Conservation (phyloP, 2,797 vertebrate genomes). For the Columba guinea region DNA sequence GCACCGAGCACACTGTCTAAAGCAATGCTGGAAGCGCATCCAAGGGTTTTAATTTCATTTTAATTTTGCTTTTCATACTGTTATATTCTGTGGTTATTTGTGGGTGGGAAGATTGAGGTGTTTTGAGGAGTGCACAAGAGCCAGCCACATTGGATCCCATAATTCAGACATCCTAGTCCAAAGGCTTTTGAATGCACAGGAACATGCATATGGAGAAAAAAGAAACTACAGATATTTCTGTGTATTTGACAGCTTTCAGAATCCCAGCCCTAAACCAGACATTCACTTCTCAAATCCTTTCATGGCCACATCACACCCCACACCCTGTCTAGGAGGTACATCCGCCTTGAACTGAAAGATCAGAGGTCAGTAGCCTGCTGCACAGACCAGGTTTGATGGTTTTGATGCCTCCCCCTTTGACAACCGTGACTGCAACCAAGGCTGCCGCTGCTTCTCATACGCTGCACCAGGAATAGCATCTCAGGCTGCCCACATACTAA, state of each 20-base stretch:
- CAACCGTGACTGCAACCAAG: neutral
- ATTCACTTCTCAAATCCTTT: neutral
- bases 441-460: slow-evolving; percentile 30
- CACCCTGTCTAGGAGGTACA: neutral
- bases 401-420: neutral
- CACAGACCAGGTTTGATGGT: neutral
- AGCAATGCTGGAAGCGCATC: neutral
- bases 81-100: neutral
- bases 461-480: slow-evolving; percentile 49
- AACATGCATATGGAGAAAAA: neutral
- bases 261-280: neutral
- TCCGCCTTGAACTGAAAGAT: neutral
- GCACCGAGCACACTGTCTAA: neutral
- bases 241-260: neutral
- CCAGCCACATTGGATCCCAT: neutral
- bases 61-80: neutral
- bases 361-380: neutral
- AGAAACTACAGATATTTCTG: neutral
- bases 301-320: neutral
- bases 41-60: neutral
- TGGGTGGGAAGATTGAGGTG: neutral
- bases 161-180: neutral
- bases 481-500: slow-evolving; percentile 37
- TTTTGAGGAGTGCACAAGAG: neutral
- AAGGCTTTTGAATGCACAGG: neutral